phyloP scores from a whole-genome alignment of 2,888 invertebrate species.

The Podabrus alpinus region DNA sequence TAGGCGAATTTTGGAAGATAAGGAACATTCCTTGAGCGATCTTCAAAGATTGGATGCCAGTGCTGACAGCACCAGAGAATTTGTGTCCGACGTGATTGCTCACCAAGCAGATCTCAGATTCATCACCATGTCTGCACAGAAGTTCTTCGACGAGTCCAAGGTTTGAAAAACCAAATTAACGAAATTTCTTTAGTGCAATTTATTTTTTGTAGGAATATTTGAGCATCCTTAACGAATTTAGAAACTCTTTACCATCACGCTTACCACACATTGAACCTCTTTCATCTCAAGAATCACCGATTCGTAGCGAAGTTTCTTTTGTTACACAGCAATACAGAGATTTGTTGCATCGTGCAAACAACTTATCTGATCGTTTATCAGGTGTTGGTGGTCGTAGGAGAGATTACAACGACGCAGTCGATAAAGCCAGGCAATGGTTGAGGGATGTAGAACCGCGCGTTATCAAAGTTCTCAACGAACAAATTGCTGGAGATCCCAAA shows the following conservation, averaged over 20 bases:
- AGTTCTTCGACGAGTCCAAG: conserved; percentile 94
- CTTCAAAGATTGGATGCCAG: conserved; percentile 72
- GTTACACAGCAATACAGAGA: conserved; percentile 82
- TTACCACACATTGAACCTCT: conserved; percentile 76
- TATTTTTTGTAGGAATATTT: conserved; percentile 69
- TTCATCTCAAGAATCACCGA: conserved; percentile 71
- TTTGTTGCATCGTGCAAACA: conserved; percentile 79
- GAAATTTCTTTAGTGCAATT: background rate
- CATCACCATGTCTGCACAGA: conserved; percentile 95
- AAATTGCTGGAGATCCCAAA: conserved; percentile 84
- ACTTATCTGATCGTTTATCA: conserved; percentile 79
- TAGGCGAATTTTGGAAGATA: conserved; percentile 78
- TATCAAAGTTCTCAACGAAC: conserved; percentile 76
- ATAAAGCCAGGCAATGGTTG: conserved; percentile 79
- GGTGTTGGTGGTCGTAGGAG: conserved; percentile 77
- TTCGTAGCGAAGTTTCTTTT: conserved; percentile 77
- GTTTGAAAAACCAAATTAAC: conserved; percentile 53
- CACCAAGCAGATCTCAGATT: conserved; percentile 95
- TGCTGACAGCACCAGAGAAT: conserved; percentile 82
- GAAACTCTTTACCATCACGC: conserved; percentile 81
- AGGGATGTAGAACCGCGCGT: conserved; percentile 78
- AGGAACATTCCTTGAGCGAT: conserved; percentile 80
- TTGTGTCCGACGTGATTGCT: conserved; percentile 91
- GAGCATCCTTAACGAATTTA: conserved; percentile 81
- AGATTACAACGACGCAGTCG: conserved; percentile 82